Base-by-base conservation (phyloP, 2,797 vertebrate species). In the Balearica regulorum region DNA sequence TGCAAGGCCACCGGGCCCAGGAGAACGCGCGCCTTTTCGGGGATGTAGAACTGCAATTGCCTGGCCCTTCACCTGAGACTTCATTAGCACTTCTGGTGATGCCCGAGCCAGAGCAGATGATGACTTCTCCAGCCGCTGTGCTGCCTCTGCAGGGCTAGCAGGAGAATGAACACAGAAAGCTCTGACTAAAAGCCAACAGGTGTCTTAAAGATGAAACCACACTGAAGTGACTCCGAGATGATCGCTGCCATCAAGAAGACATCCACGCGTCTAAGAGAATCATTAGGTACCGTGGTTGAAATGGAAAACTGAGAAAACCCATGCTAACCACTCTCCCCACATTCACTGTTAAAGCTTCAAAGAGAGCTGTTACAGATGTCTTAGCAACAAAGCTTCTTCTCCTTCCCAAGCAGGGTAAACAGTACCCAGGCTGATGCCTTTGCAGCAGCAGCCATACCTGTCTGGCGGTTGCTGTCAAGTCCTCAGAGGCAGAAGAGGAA, bases 241-340 rank as follows among this genome's bases (percentile, higher is more conserved):
- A 62, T 49, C 41, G 10, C 46, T 20, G 86, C 11, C 51, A 41
- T 10, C 53, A 28, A 24, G 15, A 62, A 16, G 33, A 53, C 28
- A 33, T 12, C 33, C 8, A 54, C 15, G 1, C 0, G 0, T 6
- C 13, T 10, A 15, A 33, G 9, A 33, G 43, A 57, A 13, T 3
- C 14, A 1, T 22, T 35, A 51, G 10, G 24, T 39, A 16, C 21
- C 0, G 0, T 35, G n/a, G 13, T 4, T 64, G 57, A 19, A 60
- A 58, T 6, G 31, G 35, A 54, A 73, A 35, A 20, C 43, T 24
- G 20, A 57, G 48, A 39, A 73, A 83, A 46, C 17, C 33, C 55
- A 6, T 9, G 9, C 54, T 41, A 25, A 84, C 43, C 51, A 15
- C n/a, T 16, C 57, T 19, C 31, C 51, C 26, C 62, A 48, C 8